Evolutionary conservation across 2,888 invertebrate species (phyloP), one percentile per base, ranked within the genome.

Genomic region (Tortricodes alternella): DNA sequence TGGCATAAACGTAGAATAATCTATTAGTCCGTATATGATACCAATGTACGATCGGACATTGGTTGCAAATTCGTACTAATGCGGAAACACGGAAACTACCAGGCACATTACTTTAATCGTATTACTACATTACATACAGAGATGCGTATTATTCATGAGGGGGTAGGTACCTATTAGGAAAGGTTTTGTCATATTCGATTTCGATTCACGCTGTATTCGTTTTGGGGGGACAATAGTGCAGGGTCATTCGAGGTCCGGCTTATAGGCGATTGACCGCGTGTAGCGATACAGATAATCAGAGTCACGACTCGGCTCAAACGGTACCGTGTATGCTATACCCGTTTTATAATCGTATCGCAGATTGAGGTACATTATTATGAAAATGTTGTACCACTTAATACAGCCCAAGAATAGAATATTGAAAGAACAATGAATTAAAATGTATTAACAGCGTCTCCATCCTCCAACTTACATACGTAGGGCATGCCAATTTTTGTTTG

Each of bases 231-330:
- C 65, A 70, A 71, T 73, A 75, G 67, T 58, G 62, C 56, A 59
- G 50, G 56, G 66, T 67, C 73, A 73, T 68, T 68, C 64, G 49
- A 52, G 43, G 53, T 62, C 56, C 64, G 61, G 68, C 67, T 71
- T 70, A 67, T 66, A 64, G 68, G 70, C 69, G 71, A 74, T 72
- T 78, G 78, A 76, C 77, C 73, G 73, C 67, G 66, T 68, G 72
- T 67, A 59, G 66, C 62, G 71, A 68, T 69, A 68, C 62, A 72
- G 79, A 82, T 82, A 79, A 80, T 74, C 68, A 67, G 58, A 71
- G 72, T 75, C 72, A 74, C 74, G 73, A 73, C 60, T 69, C 50
- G 55, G 50, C 27, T 62, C 52, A 53, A 72, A 68, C 68, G 69
- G 67, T 67, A 69, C 57, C 51, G 34, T 50, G 49, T 44, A 49